Percentiles rank a stretch among this genome's conserved stretches.
Conservation (phyloP, 2,888 invertebrate genomes). For the Serrognathus titanus region DNA sequence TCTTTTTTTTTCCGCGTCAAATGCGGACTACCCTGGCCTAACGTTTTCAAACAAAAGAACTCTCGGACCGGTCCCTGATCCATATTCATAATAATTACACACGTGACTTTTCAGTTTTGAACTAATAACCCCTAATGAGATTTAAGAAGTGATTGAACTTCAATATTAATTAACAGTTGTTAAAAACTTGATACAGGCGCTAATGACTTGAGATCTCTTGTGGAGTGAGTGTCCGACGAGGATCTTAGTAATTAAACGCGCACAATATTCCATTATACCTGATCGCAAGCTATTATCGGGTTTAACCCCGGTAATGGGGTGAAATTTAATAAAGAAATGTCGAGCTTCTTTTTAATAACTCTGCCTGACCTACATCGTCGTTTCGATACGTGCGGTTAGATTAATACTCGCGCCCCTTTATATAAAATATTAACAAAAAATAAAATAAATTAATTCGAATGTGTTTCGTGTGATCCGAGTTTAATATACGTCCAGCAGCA, state of each 20-base stretch:
- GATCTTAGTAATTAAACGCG: conserved; percentile 13
- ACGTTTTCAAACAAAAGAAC: too few relatives aligned
- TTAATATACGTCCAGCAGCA: not conserved
- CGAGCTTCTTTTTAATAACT: conserved; percentile 13
- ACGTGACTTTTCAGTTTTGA: conserved; percentile 8
- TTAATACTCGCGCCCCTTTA: conserved; percentile 16
- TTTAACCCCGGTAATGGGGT: conserved; percentile 6
- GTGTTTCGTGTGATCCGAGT: not conserved
- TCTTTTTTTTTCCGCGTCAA: too few relatives aligned
- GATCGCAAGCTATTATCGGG: conserved; percentile 10
- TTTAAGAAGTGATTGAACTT: conserved; percentile 15
- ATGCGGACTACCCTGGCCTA: too few relatives aligned
- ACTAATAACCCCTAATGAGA: conserved; percentile 12
- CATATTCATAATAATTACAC: not conserved
- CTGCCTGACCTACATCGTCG: conserved; percentile 12
- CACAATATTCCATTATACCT: conserved; percentile 7
- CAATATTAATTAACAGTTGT: conserved; percentile 17
- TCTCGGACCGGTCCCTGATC: not conserved
- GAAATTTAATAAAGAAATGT: conserved; percentile 10
- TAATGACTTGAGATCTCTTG: conserved; percentile 10
- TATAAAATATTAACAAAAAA: conserved; percentile 5
- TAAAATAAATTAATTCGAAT: not conserved
- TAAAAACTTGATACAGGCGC: conserved; percentile 13
- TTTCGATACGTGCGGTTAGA: conserved; percentile 7
- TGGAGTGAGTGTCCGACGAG: conserved; percentile 7